A percentile compares a stretch with the other conserved stretches of the same genome.
These are phyloP conservation scores for Galaxias olidus DNA, from an alignment of 2,797 vertebrate species.

Conservation along the genomic window DNA sequence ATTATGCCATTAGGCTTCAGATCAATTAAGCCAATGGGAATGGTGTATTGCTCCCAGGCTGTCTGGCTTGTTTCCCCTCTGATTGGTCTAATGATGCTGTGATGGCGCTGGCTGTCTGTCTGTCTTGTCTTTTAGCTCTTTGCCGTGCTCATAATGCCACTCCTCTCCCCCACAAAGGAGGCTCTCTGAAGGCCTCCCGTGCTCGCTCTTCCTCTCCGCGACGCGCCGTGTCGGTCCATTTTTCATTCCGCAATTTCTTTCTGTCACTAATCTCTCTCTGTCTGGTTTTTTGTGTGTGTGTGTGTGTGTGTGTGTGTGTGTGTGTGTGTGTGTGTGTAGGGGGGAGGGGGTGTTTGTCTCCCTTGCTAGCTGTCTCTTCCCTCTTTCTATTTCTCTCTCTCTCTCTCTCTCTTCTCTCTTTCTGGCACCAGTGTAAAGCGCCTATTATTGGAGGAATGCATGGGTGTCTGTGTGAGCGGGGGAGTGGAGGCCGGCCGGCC, in stretches of 20 bases:
- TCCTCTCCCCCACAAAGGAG: too few species aligned
- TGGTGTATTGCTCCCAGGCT: constrained; percentile 62
- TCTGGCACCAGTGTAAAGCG: constrained; percentile 79
- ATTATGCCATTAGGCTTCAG: constrained; percentile 61
- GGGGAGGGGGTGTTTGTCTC: too few species aligned
- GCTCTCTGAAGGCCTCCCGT: too few species aligned
- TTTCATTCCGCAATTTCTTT: constrained; percentile 55
- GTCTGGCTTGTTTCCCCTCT: constrained; percentile 68
- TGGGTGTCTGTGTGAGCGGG: constrained; percentile 80
- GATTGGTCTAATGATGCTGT: constrained; percentile 66
- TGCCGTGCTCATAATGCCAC: constrained; percentile 23
- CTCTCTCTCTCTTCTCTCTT: constrained; percentile 50
- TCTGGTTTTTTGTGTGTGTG: background rate
- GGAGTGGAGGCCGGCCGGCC: constrained; percentile 40
- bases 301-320: too few species aligned
- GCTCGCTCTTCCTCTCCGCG: too few species aligned
- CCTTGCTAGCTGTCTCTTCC: too few species aligned
- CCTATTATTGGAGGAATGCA: constrained; percentile 81
- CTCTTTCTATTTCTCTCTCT: background rate
- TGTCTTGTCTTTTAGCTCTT: constrained; percentile 26
- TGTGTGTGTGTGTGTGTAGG: too few species aligned
- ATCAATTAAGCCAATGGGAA: constrained; percentile 68
- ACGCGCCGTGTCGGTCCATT: background rate
- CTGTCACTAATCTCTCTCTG: constrained; percentile 40
- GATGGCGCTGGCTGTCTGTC: constrained; percentile 25